A percentile compares a stretch with the other conserved stretches of the same genome.
These are phyloP conservation scores for Heteromyza rotundicornis DNA, from an alignment of 2,888 invertebrate genomes.

Conservation along the genomic window DNA sequence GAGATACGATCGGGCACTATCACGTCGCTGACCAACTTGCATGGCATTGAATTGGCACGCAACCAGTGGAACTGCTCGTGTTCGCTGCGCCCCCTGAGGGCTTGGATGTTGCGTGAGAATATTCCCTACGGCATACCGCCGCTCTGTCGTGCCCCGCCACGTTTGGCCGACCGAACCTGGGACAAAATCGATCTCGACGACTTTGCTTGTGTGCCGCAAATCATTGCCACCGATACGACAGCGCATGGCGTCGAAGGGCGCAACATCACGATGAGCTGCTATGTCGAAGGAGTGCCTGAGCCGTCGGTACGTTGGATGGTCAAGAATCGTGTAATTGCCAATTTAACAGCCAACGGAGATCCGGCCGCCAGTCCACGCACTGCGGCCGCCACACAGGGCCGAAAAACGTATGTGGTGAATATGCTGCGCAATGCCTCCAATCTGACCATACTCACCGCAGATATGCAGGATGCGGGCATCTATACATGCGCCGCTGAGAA, in stretches of 20 bases:
- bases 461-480: constrained; percentile 76
- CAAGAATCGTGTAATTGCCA: constrained; percentile 73
- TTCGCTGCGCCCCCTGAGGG: constrained; percentile 73
- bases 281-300: constrained; percentile 74
- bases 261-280: constrained; percentile 76
- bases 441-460: constrained; percentile 75
- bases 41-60: constrained; percentile 77
- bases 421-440: constrained; percentile 74
- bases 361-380: constrained; percentile 49
- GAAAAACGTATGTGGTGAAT: constrained; percentile 72
- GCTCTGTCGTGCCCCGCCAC: constrained; percentile 71
- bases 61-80: constrained; percentile 88
- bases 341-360: constrained; percentile 63
- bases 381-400: constrained; percentile 63
- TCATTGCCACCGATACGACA: constrained; percentile 67
- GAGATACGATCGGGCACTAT: constrained; percentile 72
- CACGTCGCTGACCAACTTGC: constrained; percentile 72
- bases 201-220: constrained; percentile 79
- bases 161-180: constrained; percentile 73
- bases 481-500: constrained; percentile 83
- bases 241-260: constrained; percentile 74
- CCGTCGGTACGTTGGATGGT: constrained; percentile 77
- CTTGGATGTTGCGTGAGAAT: constrained; percentile 81
- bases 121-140: constrained; percentile 77
- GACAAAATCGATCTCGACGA: constrained; percentile 79